Evolutionary conservation across 2,113 vertebrate genomes (phyloP), one percentile per base, ranked within the genome.

Genomic region (Labeo catla): DNA sequence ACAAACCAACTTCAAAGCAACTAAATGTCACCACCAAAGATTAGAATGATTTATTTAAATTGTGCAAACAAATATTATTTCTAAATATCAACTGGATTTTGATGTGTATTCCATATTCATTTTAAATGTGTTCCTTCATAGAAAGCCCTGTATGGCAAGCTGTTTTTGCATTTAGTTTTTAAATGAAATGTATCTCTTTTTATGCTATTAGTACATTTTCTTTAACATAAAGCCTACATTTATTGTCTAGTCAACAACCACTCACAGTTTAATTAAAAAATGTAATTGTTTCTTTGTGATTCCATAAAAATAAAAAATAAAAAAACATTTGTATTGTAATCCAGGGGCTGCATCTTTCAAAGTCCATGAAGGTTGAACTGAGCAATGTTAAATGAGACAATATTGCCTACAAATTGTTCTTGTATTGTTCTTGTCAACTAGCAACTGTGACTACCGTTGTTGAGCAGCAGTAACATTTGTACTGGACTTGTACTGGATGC

Each of bases 61-160:
- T 19, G 28, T 76, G 11, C 70, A 73, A 45, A 45, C 70, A 73
- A 73, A 39, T 73, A 73, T 43, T 11, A 43, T 80, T n/a, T 12
- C 10, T 6, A 57, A 57, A 21, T 28, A 77, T 19, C 7, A 59
- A 9, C 6, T 61, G 36, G 6, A 59, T 45, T 43, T 13, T 4
- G n/a, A 76, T 19, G 43, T 47, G 59, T n/a, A 63, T 15, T 81
- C 39, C 16, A 28, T 49, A 28, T 19, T 65, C 28, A 81, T 49
- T 49, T 7, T 16, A 66, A 80, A 34, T 65, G 45, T 65, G n/a
- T 34, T 66, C 23, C 10, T 65, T 81, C 79, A 49, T 11, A 66
- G 61, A 66, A n/a, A 66, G 43, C 15, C 4, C n/a, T 15, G n/a
- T 76, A 23, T 76, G 73, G 73, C 73, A 76, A 76, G 73, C 73